Evolutionary conservation across 2,888 invertebrate species (phyloP), one percentile per base, ranked within the genome.

Genomic region (Aelia acuminata): DNA sequence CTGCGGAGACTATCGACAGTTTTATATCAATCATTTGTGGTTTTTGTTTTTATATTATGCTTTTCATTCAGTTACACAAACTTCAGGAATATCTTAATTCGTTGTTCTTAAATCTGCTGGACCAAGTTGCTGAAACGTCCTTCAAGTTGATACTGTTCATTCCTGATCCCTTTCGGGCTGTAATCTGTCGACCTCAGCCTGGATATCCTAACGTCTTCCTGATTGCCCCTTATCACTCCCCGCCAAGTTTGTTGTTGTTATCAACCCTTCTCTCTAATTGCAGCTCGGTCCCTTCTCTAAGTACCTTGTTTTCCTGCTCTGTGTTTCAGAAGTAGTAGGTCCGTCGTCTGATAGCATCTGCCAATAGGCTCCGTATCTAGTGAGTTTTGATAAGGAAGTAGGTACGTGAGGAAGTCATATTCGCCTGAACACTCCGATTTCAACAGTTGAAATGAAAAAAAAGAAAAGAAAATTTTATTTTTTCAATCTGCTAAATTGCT

Each of bases 241-340:
- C 7, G 18, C 15, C 63, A 70, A 70, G 31, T 70, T 70, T 31
- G 63, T 63, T 63, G 26, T 35, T 70, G 63, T 70, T 70, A 70
- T 70, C 63, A 70, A 70, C 10, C 63, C 63, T 70, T 35, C 31
- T 31, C 63, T 70, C 63, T 70, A 70, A 70, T 70, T 70, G 63
- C 35, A 70, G 18, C 63, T 35, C 18, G 18, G 31, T 70, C 63
- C 18, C 63, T 70, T 35, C 63, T 1, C 63, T 31, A 70, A 35
- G 31, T 57, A 35, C 8, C 63, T 70, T 70, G 63, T 7, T 35
- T 35, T 70, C 63, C 31, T 35, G 1, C 8, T 2, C 4, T 26
- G 8, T 20, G 63, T 35, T 35, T 35, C 18, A 26, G 63, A 35
- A n/a, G 31, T 35, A 20, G 31, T 35, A 5, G 63, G 18, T 70